phyloP scores from a whole-genome alignment of 92 coral and sea anemone species.

The Galaxea fascicularis region DNA sequence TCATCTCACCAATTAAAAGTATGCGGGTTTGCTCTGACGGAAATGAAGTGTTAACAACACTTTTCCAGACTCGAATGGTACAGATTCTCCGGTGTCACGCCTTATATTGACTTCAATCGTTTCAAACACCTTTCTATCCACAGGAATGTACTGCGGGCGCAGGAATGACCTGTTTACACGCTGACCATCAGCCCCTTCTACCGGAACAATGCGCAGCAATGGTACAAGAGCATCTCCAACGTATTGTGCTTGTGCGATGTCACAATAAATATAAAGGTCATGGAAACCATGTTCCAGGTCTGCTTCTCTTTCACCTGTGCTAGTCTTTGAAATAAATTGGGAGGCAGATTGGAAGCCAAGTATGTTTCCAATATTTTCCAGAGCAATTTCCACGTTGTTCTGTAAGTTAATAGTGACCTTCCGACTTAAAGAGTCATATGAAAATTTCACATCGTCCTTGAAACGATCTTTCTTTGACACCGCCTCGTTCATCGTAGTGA shows the following conservation, averaged over 20 bases:
- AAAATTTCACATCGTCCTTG: slow-evolving; percentile 23
- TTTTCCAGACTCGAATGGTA: slow-evolving; percentile 79
- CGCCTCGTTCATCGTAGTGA: slow-evolving; percentile 45
- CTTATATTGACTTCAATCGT: slow-evolving; percentile 68
- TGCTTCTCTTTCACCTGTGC: slow-evolving; percentile 48
- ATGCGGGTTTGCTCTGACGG: no score
- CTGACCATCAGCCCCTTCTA: slow-evolving; percentile 56
- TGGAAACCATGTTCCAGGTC: slow-evolving; percentile 41
- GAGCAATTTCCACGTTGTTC: slow-evolving; percentile 1
- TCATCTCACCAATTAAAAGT: no score
- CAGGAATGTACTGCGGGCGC: slow-evolving; percentile 69
- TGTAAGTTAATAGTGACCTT: slow-evolving; percentile 43
- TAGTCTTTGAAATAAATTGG: slow-evolving; percentile 8
- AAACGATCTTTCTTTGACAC: slow-evolving; percentile 6
- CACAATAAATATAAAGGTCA: no score
- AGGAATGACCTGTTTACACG: slow-evolving; percentile 26
- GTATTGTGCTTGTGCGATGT: slow-evolving; percentile 50
- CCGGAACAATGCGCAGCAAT: slow-evolving; percentile 58
- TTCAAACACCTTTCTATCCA: slow-evolving; percentile 66
- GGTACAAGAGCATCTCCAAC: slow-evolving; percentile 66
- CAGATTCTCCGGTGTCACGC: slow-evolving; percentile 63
- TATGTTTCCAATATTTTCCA: no score
- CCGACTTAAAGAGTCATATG: slow-evolving; percentile 25
- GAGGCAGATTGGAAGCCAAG: no score
- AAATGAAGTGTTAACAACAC: no score